A percentile compares a stretch with the other conserved stretches of the same genome.
phyloP scores from a whole-genome alignment of 1,140 invertebrate species.

The Melitaea cinxia region DNA sequence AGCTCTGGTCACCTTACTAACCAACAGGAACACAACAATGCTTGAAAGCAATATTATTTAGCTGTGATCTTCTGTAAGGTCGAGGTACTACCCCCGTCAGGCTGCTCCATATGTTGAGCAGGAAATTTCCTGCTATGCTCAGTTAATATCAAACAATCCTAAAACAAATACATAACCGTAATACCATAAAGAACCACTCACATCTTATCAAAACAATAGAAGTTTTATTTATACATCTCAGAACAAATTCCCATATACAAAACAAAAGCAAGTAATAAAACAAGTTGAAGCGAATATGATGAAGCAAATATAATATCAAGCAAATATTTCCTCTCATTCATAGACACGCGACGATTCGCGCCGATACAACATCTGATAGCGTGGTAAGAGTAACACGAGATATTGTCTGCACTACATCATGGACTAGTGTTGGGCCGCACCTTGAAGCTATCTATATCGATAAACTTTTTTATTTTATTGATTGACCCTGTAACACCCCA shows the following conservation, averaged over 20 bases:
- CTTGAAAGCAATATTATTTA: no score
- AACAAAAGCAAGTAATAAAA: conserved; percentile 14
- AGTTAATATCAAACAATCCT: no score
- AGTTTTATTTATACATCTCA: background rate
- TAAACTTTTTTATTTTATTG: conserved; percentile 7
- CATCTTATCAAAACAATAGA: no score
- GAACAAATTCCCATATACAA: background rate
- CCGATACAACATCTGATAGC: conserved; percentile 42
- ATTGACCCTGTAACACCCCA: no score
- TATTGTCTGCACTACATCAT: conserved; percentile 59
- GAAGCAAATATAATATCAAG: conserved; percentile 27
- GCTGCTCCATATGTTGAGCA: no score
- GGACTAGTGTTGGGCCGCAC: conserved; percentile 28
- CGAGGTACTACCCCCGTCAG: no score
- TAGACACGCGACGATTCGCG: conserved; percentile 46
- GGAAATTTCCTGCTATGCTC: no score
- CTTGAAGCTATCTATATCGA: conserved; percentile 37
- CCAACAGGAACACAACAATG: no score
- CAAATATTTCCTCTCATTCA: conserved; percentile 32
- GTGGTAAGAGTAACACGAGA: conserved; percentile 39
- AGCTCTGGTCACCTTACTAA: no score
- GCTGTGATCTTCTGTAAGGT: no score
- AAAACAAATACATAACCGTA: no score
- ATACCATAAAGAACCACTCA: no score
- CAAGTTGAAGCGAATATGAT: conserved; percentile 16